These are phyloP conservation scores for Apamea anceps DNA, from an alignment of 2,888 invertebrate species.

Conservation along the genomic window DNA sequence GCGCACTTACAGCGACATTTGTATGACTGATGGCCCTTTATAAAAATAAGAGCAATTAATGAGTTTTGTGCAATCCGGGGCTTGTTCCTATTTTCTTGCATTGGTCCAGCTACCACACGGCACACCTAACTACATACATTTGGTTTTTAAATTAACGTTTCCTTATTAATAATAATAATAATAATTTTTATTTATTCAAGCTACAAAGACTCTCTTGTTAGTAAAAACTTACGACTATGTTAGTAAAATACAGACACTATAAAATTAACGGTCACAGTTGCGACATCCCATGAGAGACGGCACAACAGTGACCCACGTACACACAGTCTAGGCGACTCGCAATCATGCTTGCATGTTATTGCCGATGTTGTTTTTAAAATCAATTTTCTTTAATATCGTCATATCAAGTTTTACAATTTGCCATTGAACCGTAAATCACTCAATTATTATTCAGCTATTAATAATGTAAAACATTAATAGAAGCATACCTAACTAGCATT, in stretches of 20 bases:
- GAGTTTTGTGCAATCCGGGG: background rate
- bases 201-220: too few relatives aligned
- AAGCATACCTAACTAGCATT: background rate
- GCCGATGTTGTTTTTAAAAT: background rate
- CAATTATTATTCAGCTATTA: background rate
- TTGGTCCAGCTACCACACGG: background rate
- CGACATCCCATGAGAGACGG: too few relatives aligned
- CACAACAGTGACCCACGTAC: too few relatives aligned
- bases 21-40: background rate
- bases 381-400: background rate
- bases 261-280: too few relatives aligned
- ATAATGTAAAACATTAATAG: background rate
- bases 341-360: too few relatives aligned
- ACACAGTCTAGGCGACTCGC: too few relatives aligned
- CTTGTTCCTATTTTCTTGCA: too few relatives aligned
- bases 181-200: too few relatives aligned
- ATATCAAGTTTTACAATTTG: background rate
- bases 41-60: background rate
- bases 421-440: background rate
- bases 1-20: slow-evolving; percentile 23
- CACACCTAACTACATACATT: background rate
- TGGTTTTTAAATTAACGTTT: background rate
- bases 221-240: too few relatives aligned
- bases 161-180: too few relatives aligned
- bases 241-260: too few relatives aligned